Base-by-base conservation (phyloP, 1,140 invertebrate genomes). In the Bombus superbus region DNA sequence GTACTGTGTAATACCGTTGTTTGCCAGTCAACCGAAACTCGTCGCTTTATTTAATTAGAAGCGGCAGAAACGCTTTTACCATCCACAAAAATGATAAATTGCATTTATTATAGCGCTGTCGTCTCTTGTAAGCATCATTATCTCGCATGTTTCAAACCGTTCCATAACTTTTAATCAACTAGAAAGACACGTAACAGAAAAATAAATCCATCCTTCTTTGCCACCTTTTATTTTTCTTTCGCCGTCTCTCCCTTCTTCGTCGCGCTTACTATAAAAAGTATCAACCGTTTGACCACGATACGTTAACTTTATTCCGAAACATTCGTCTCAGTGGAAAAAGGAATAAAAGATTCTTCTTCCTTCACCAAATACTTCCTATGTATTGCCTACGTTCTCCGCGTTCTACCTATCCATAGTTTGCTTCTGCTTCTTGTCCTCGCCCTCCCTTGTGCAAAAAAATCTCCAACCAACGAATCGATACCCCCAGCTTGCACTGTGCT, bases 11-110 rank as follows among this genome's bases (percentile, higher is more conserved):
- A 85, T 85, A 47, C 76, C 76, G 74, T 72, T 85, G 68, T 80
- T 80, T 80, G 40, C 57, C 77, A 85, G 76, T 80, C 83, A 80
- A 84, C 83, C 76, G 76, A 72, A 80, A 72, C 83, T 84, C 66
- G 68, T 62, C 83, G 42, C 77, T 72, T 85, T 80, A 85, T 85
- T 85, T 85, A 85, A 85, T 72, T 79, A 73, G 11, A 59, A 62
- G 15, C 40, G 53, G 15, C 42, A 53, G 81, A 57, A 77, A 57
- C 35, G 35, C 81, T 83, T 47, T 72, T 44, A 72, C 28, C 53
- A 40, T 40, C 68, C 28, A 8, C 10, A 53, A 3, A 62, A 44
- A 80, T 64, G 76, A 72, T 80, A 62, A 62, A 72, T 72, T 53
- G 18, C 83, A 32, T 72, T 62, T 42, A 47, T 53, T 35, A n/a